Evolutionary conservation across 2,888 invertebrate genomes (phyloP).

Genomic region (Synanthedon vespiformis): DNA sequence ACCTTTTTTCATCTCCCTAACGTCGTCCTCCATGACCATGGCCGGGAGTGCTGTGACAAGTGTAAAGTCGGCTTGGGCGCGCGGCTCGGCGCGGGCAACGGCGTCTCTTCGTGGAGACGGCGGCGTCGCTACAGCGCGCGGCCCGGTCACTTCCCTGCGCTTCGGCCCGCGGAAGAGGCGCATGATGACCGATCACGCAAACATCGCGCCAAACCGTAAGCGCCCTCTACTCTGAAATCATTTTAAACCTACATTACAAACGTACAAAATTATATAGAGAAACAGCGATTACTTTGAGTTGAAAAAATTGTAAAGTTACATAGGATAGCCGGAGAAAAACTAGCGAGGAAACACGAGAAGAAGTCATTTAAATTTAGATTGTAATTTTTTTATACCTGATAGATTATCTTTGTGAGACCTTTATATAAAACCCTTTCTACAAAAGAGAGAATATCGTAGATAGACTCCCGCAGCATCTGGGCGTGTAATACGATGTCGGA

Average conservation of each 20-base stretch:
- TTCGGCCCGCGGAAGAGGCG: conserved; percentile 75
- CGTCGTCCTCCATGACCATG: conserved; percentile 80
- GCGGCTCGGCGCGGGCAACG: conserved; percentile 16
- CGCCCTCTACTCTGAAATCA: conserved; percentile 18
- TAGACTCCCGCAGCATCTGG: too few species aligned
- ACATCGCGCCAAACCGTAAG: conserved; percentile 53
- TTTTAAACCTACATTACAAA: not conserved
- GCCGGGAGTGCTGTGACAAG: conserved; percentile 83
- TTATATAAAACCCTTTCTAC: too few species aligned
- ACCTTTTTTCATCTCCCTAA: conserved; percentile 72
- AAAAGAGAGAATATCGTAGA: too few species aligned
- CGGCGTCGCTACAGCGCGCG: conserved; percentile 50
- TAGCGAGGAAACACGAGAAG: too few species aligned
- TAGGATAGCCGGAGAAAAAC: too few species aligned
- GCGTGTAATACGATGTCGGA: too few species aligned
- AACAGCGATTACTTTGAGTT: too few species aligned
- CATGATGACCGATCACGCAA: conserved; percentile 69
- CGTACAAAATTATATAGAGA: not conserved
- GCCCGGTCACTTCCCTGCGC: conserved; percentile 73
- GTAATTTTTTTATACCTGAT: too few species aligned
- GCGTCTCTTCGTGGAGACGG: conserved; percentile 44
- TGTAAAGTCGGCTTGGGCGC: conserved; percentile 70
- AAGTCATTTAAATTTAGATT: too few species aligned
- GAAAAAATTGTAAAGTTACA: too few species aligned
- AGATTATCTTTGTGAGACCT: too few species aligned